phyloP scores from a whole-genome alignment of 1,140 invertebrate species.

The Ceratitis capitata region DNA sequence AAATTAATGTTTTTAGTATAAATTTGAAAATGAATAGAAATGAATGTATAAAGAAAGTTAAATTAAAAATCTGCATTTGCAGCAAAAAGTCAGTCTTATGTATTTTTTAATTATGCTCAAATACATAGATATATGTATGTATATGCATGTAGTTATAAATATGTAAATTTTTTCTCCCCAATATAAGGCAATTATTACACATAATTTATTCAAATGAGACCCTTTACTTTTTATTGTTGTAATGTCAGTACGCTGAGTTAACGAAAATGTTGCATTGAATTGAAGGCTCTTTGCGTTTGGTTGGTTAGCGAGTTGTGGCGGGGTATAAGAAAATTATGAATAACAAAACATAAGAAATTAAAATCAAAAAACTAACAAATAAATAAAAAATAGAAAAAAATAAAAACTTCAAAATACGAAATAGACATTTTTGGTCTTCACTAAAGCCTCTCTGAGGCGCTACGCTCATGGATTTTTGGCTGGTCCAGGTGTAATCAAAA shows the following conservation, averaged over 20 bases:
- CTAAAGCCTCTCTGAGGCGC: background rate
- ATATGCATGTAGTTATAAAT: constrained; percentile 13
- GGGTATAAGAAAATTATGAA: no score
- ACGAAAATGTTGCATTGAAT: constrained; percentile 32
- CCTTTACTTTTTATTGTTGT: constrained; percentile 8
- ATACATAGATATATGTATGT: constrained; percentile 37
- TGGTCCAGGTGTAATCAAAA: background rate
- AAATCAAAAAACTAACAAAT: background rate
- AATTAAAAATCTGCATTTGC: constrained; percentile 8
- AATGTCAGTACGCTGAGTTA: constrained; percentile 37
- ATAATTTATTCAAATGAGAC: background rate
- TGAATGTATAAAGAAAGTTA: background rate
- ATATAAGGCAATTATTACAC: background rate
- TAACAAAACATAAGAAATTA: no score
- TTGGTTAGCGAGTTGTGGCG: background rate
- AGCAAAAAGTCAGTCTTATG: constrained; percentile 46
- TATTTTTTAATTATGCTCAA: constrained; percentile 41
- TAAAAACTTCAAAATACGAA: constrained; percentile 5
- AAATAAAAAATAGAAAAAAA: no score
- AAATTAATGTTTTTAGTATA: constrained; percentile 24
- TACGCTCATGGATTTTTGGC: background rate
- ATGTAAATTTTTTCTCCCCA: no score
- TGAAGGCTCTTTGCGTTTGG: constrained; percentile 11
- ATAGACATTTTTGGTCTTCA: background rate
- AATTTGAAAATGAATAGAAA: constrained; percentile 33